Conservation (phyloP, 2,797 vertebrate species). For the Phoeniculus purpureus region DNA sequence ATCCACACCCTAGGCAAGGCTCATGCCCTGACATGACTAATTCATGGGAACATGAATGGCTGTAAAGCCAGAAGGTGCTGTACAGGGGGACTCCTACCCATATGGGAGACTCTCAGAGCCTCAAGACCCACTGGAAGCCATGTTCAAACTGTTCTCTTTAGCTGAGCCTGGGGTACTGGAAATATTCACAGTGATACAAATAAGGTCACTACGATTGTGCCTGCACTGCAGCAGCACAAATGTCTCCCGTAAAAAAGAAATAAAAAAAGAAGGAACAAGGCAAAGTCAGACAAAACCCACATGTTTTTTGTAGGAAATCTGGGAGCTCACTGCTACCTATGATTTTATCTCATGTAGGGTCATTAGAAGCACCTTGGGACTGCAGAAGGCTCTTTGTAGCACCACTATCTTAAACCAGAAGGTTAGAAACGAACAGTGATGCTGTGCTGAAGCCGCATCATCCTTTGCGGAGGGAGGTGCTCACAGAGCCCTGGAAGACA, state of each 20-base stretch:
- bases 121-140: background rate
- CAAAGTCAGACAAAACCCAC: background rate
- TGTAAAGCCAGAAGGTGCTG: background rate
- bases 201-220: background rate
- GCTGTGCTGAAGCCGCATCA: background rate
- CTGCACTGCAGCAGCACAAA: background rate
- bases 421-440: background rate
- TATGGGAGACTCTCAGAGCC: background rate
- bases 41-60: background rate
- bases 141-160: background rate
- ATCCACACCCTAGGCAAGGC: background rate
- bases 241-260: background rate
- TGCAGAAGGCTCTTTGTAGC: background rate
- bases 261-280: background rate
- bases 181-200: background rate
- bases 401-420: background rate
- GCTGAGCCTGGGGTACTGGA: background rate
- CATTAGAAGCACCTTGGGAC: background rate
- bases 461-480: background rate
- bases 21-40: background rate
- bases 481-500: background rate
- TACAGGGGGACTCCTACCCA: background rate
- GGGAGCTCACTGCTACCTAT: background rate
- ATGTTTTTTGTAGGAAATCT: background rate
- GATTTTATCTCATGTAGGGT: background rate